These are phyloP conservation scores for Hipposideros armiger DNA, from an alignment of 2,113 vertebrate genomes.

Conservation along the genomic window DNA sequence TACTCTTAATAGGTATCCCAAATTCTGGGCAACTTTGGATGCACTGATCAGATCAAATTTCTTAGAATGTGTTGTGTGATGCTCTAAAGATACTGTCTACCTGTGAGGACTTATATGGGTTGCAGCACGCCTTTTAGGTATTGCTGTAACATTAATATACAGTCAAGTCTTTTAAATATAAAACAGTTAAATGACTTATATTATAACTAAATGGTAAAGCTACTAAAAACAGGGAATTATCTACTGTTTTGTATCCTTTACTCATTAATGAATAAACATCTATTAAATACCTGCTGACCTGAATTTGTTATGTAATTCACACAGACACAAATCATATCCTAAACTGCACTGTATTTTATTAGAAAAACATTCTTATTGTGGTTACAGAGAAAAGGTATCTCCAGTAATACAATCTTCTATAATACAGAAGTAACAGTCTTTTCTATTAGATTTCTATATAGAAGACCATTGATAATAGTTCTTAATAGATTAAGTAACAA, in stretches of 20 bases:
- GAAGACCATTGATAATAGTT: not conserved
- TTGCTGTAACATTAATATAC: not conserved
- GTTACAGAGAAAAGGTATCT: not conserved
- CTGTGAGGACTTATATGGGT: not conserved
- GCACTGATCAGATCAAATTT: not conserved
- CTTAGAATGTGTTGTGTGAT: not conserved
- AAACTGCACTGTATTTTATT: slow-evolving; percentile 13
- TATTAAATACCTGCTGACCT: not conserved
- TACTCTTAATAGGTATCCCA: not conserved
- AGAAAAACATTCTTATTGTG: not conserved
- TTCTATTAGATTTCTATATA: not conserved
- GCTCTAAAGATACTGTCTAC: not conserved
- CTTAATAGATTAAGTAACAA: not conserved
- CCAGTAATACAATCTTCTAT: not conserved
- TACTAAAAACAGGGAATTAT: not conserved
- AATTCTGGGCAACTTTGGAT: not conserved
- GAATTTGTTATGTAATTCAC: not conserved
- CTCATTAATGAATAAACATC: not conserved
- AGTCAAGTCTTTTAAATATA: not conserved
- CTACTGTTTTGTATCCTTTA: slow-evolving; percentile 14
- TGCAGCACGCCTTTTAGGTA: not conserved
- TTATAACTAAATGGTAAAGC: not conserved
- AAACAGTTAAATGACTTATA: slow-evolving; percentile 3
- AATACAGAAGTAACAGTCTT: not conserved
- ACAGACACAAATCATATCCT: not conserved